phyloP scores from a whole-genome alignment of 2,888 invertebrate species.

The Myopa tessellatipennis region DNA sequence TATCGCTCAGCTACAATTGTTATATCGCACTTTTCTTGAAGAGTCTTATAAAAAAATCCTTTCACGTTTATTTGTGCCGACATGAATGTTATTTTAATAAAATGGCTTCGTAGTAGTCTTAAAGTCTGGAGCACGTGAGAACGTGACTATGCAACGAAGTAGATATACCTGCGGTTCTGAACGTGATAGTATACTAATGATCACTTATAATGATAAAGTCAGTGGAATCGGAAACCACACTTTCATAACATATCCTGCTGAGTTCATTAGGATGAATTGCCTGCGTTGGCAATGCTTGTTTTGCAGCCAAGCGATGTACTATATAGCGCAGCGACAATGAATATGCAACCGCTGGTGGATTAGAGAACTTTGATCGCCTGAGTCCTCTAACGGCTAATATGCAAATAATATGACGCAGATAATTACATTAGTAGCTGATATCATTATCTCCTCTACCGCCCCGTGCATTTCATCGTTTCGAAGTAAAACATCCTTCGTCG shows the following conservation, averaged over 20 bases:
- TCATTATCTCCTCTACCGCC: conserved; percentile 57
- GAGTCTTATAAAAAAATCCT: no score
- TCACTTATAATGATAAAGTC: neutral
- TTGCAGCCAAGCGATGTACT: neutral
- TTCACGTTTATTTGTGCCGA: no score
- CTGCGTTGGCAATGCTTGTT: neutral
- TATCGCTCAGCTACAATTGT: no score
- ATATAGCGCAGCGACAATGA: neutral
- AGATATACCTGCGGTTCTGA: conserved; percentile 29
- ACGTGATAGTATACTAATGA: conserved; percentile 33
- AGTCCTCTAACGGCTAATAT: conserved; percentile 34
- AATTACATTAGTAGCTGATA: conserved; percentile 58
- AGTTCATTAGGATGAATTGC: conserved; percentile 1
- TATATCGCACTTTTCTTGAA: no score
- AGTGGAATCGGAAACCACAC: conserved; percentile 18
- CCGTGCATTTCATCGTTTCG: conserved; percentile 26
- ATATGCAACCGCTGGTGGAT: neutral
- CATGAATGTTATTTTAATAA: neutral
- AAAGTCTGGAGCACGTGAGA: neutral
- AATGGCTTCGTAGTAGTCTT: neutral
- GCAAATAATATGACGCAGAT: conserved; percentile 57
- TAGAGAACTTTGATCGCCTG: neutral
- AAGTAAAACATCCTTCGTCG: neutral
- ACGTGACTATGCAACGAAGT: conserved; percentile 26
- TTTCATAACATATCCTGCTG: neutral